These are phyloP conservation scores for Escarpia spicata DNA, from an alignment of 2,888 invertebrate genomes.

Conservation along the genomic window DNA sequence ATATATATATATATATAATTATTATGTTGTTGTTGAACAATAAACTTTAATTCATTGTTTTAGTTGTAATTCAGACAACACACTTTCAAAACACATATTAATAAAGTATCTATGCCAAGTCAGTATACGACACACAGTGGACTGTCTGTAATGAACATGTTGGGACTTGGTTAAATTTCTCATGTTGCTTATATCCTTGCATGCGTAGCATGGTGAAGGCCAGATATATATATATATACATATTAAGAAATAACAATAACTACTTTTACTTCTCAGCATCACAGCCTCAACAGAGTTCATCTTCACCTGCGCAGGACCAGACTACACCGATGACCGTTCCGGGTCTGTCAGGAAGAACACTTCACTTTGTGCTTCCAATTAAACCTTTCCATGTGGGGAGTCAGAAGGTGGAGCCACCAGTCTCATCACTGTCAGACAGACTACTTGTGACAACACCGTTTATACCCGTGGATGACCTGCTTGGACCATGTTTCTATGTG, in stretches of 20 bases:
- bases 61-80: background rate
- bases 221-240: background rate
- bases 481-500: background rate
- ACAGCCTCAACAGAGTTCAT: background rate
- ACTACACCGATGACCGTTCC: background rate
- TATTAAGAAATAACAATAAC: background rate
- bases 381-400: background rate
- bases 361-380: background rate
- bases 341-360: background rate
- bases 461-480: background rate
- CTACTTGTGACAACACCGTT: background rate
- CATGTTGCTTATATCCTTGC: too few relatives aligned
- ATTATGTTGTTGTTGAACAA: too few relatives aligned
- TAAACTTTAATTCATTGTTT: background rate
- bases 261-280: background rate
- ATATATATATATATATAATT: too few relatives aligned
- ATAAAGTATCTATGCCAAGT: background rate
- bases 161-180: too few relatives aligned
- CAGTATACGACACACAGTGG: background rate
- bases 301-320: background rate
- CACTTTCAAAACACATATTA: background rate
- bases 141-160: too few relatives aligned
- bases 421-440: conserved; percentile 3
- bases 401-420: background rate
- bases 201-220: too few relatives aligned